These are phyloP conservation scores for Kryptolebias ocellatus DNA, from an alignment of 2,797 vertebrate species.

Conservation along the genomic window DNA sequence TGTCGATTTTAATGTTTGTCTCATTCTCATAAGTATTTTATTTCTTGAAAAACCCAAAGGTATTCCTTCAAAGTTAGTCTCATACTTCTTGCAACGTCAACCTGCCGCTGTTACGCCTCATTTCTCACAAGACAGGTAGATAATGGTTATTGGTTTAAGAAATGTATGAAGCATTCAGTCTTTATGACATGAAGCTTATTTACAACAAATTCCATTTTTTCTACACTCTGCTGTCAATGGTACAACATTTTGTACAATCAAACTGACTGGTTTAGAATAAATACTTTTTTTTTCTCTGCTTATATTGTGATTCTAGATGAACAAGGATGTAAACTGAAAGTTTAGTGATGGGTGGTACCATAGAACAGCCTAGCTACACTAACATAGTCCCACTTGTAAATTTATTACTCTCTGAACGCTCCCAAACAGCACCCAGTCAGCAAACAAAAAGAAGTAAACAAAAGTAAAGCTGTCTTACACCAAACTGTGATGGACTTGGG, in stretches of 20 bases:
- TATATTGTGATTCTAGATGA: neutral
- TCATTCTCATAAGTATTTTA: too few relatives aligned
- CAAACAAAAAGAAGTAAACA: slow-evolving; percentile 42
- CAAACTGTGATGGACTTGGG: slow-evolving; percentile 76
- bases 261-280: too few relatives aligned
- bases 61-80: too few relatives aligned
- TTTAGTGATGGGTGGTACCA: neutral
- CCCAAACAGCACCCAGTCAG: slow-evolving; percentile 10
- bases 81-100: too few relatives aligned
- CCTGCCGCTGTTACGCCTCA: too few relatives aligned
- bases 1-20: too few relatives aligned
- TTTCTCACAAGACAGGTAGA: neutral
- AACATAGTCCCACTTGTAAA: slow-evolving; percentile 2
- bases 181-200: neutral
- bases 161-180: neutral
- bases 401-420: slow-evolving; percentile 12
- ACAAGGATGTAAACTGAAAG: neutral
- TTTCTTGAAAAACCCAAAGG: too few relatives aligned
- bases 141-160: neutral
- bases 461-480: slow-evolving; percentile 55
- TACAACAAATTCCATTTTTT: too few relatives aligned
- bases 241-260: too few relatives aligned
- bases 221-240: too few relatives aligned
- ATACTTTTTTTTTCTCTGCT: too few relatives aligned
- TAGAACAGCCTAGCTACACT: neutral